Conservation (phyloP, 2,888 invertebrate species). For the Trichopria drosophilae region DNA sequence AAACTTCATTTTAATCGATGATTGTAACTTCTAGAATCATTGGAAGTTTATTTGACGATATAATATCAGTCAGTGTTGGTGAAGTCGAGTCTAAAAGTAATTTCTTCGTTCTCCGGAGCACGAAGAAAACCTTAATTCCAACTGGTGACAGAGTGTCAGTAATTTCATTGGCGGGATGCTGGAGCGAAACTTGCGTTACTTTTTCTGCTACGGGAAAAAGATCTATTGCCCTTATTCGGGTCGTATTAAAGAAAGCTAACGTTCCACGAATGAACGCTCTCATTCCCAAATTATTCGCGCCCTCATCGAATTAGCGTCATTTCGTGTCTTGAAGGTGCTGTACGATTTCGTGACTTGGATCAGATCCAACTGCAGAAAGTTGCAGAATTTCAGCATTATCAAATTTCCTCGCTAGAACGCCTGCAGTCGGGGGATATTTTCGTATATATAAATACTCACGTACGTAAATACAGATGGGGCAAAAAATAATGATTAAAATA, state of each 20-base stretch:
- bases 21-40: too few species aligned
- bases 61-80: too few species aligned
- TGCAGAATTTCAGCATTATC: conserved; percentile 20
- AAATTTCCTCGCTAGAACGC: conserved; percentile 13
- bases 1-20: too few species aligned
- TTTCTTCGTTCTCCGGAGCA: too few species aligned
- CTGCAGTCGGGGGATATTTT: too few species aligned
- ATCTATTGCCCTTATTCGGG: conserved; percentile 14
- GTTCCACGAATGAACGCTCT: conserved; percentile 17
- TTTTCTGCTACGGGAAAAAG: conserved; percentile 15
- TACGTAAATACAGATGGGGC: too few species aligned
- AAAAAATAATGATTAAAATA: too few species aligned
- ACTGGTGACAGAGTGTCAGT: too few species aligned
- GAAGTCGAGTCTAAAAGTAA: too few species aligned
- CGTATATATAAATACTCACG: too few species aligned
- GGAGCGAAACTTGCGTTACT: conserved; percentile 12
- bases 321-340: conserved; percentile 8
- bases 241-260: conserved; percentile 23
- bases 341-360: conserved; percentile 25
- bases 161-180: conserved; percentile 15
- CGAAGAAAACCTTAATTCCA: too few species aligned
- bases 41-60: too few species aligned
- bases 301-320: conserved; percentile 37
- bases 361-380: conserved; percentile 16
- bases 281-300: conserved; percentile 35